Conservation (phyloP, 2,797 vertebrate genomes). For the Poeciliopsis paucimaculata region DNA sequence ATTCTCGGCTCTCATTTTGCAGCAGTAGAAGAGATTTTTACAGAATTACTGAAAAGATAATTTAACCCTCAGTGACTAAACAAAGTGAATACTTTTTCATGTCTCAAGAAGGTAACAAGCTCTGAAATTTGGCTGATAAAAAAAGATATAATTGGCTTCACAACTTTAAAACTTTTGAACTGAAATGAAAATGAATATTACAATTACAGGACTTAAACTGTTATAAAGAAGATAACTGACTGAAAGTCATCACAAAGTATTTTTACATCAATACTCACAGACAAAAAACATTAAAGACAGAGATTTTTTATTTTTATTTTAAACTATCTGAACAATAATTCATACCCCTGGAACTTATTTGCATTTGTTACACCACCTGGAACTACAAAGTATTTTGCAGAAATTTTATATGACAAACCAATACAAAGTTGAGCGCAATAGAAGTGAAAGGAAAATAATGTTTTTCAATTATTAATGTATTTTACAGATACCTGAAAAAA, state of each 20-base stretch:
- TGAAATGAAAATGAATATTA: neutral
- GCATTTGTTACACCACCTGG: neutral
- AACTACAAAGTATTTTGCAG: neutral
- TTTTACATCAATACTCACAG: neutral
- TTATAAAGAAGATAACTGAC: neutral
- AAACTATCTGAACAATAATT: neutral
- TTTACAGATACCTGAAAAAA: neutral
- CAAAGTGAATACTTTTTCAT: neutral
- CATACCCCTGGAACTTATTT: neutral
- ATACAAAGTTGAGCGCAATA: neutral
- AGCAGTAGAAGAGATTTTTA: neutral
- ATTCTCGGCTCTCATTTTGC: neutral
- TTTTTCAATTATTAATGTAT: neutral
- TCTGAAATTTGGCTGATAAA: neutral
- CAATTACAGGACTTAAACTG: neutral
- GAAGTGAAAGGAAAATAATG: neutral
- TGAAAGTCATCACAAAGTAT: neutral
- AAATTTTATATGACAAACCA: neutral
- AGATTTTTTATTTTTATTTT: too few species aligned
- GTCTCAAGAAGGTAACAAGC: neutral
- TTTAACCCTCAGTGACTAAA: neutral
- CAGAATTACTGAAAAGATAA: neutral
- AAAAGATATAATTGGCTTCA: neutral
- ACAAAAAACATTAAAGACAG: neutral
- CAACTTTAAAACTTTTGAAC: neutral